Conservation (phyloP, 1,140 invertebrate species). For the Sarcophaga bullata region DNA sequence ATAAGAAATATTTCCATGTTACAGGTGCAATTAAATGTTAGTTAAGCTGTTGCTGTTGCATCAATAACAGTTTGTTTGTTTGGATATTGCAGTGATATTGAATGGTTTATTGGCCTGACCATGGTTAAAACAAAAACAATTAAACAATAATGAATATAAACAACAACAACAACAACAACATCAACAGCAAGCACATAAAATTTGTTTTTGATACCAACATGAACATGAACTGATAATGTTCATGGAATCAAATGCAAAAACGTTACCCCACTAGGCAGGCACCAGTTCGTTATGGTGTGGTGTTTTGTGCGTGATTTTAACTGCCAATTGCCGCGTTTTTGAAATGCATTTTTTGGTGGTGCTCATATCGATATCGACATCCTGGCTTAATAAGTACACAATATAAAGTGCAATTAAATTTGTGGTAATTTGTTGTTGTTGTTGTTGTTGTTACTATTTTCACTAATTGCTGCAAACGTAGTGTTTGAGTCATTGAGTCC, state of each 20-base stretch:
- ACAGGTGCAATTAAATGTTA: constrained; percentile 26
- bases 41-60: no score
- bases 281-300: no score
- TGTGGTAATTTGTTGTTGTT: not conserved
- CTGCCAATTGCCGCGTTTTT: constrained; percentile 9
- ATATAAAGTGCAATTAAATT: not conserved
- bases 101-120: constrained; percentile 20
- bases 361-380: constrained; percentile 23
- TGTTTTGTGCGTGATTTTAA: not conserved
- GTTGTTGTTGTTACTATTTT: not conserved
- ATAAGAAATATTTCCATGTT: not conserved
- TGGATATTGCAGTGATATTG: no score
- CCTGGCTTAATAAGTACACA: constrained; percentile 12
- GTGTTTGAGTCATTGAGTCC: constrained; percentile 7
- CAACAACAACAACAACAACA: no score
- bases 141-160: no score
- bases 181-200: no score
- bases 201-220: not conserved
- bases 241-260: not conserved
- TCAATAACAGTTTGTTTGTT: no score
- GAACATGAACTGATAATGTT: not conserved
- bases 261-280: not conserved
- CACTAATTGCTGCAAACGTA: not conserved
- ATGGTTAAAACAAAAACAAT: not conserved
- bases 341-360: not conserved